Conservation (phyloP, 2,888 invertebrate genomes). For the Piscicola geometra region DNA sequence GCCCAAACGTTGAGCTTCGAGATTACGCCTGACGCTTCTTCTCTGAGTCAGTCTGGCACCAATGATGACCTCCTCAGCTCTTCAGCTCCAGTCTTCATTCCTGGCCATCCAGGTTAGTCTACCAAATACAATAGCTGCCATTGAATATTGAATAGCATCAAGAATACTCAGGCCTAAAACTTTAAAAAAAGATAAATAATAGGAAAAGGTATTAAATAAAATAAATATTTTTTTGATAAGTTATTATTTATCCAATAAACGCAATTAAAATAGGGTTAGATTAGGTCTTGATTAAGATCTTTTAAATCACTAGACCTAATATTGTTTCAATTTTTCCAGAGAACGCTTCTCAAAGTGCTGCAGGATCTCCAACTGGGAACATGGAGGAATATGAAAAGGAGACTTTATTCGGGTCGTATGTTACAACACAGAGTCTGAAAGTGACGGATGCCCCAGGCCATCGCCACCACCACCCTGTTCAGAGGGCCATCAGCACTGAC, state of each 20-base stretch:
- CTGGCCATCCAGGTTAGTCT: not conserved
- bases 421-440: conserved; percentile 24
- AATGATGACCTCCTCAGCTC: conserved; percentile 24
- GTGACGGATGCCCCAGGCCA: not conserved
- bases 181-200: too few species aligned
- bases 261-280: too few species aligned
- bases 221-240: too few species aligned
- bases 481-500: conserved; percentile 25
- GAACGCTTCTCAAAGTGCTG: not conserved
- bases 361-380: not conserved
- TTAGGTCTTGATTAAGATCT: too few species aligned
- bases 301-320: too few species aligned
- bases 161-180: too few species aligned
- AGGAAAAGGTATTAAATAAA: too few species aligned
- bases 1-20: conserved; percentile 8
- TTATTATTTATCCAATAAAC: too few species aligned
- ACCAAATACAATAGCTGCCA: too few species aligned
- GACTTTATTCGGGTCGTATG: conserved; percentile 27
- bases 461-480: not conserved
- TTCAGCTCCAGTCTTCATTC: conserved; percentile 27
- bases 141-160: too few species aligned
- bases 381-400: conserved; percentile 16
- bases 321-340: not conserved
- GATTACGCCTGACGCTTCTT: conserved; percentile 7
- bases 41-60: not conserved